Conservation (phyloP, 2,113 vertebrate genomes). For the Anguilla japonica region DNA sequence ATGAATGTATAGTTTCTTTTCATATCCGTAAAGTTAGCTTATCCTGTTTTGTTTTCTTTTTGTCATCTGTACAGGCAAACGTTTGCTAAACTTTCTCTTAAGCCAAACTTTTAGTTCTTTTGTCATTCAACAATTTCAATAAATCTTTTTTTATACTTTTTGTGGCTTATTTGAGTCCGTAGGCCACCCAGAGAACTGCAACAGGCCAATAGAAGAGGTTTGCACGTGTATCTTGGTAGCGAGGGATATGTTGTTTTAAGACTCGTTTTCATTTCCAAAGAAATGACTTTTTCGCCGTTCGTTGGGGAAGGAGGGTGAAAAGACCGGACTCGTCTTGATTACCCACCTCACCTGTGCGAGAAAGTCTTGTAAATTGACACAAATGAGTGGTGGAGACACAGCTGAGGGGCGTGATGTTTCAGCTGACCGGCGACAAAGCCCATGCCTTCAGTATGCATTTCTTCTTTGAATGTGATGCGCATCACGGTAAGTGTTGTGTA, state of each 20-base stretch:
- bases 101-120: constrained; percentile 78
- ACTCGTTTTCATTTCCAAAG: background rate
- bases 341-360: too few species aligned
- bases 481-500: background rate
- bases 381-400: too few species aligned
- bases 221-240: background rate
- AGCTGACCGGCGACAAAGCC: too few species aligned
- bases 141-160: constrained; percentile 89
- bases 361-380: too few species aligned
- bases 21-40: constrained; percentile 55
- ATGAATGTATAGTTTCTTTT: constrained; percentile 71
- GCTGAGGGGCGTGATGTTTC: too few species aligned
- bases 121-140: constrained; percentile 90
- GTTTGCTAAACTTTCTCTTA: constrained; percentile 70
- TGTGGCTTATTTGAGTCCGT: constrained; percentile 68
- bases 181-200: constrained; percentile 7
- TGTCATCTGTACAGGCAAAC: constrained; percentile 68
- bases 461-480: background rate
- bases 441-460: background rate
- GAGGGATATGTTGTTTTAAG: background rate
- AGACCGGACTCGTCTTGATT: too few species aligned
- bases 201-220: background rate
- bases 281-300: too few species aligned
- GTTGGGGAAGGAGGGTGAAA: too few species aligned
- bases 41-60: constrained; percentile 54